phyloP scores from a whole-genome alignment of 2,113 vertebrate genomes.

The Grallaria varia region DNA sequence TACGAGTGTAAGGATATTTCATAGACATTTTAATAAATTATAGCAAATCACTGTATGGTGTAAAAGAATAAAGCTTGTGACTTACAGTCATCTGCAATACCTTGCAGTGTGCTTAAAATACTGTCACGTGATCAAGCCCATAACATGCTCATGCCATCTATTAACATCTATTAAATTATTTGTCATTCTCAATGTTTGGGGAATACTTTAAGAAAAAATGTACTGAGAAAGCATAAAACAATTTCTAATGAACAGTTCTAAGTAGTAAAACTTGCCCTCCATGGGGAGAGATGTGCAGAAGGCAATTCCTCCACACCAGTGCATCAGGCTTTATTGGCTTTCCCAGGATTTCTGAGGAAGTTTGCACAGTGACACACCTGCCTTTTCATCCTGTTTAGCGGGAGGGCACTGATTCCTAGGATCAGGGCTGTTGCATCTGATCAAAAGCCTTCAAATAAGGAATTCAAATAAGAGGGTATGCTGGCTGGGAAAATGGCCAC shows the following conservation, averaged over 20 bases:
- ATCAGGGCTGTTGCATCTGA: neutral
- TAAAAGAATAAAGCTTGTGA: neutral
- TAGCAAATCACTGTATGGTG: neutral
- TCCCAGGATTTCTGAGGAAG: neutral
- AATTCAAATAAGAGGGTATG: neutral
- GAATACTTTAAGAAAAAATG: neutral
- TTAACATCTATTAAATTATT: neutral
- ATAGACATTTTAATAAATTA: neutral
- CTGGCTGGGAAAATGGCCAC: neutral
- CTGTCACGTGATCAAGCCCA: neutral
- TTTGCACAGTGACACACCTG: neutral
- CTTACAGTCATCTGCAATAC: neutral
- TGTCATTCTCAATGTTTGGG: neutral
- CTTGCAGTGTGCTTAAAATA: neutral
- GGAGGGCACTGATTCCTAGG: neutral
- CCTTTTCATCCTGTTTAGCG: neutral
- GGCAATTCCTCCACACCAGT: accelerated
- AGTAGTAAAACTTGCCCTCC: neutral
- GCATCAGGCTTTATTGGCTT: neutral
- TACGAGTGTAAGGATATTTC: neutral
- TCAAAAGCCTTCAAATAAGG: neutral
- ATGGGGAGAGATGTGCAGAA: neutral
- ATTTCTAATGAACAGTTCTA: neutral
- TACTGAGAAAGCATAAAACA: neutral
- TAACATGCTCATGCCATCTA: neutral